Conservation (phyloP, 2,888 invertebrate species). For the Drosophila niveifrons region DNA sequence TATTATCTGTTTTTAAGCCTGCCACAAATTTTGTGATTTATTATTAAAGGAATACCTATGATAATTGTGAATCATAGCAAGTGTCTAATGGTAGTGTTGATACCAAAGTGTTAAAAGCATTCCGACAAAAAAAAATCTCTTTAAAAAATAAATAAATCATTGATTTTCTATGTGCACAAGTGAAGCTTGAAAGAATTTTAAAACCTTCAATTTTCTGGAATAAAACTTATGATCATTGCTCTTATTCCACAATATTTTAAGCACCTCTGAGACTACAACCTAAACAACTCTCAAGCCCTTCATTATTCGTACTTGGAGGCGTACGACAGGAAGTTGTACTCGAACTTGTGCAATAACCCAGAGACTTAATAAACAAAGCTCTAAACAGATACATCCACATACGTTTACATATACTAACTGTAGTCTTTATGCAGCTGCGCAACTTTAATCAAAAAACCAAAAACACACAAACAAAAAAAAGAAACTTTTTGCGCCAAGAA, state of each 20-base stretch:
- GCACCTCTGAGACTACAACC: background rate
- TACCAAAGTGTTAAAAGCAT: too few species aligned
- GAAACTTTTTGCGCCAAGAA: constrained; percentile 79
- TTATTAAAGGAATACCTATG: too few species aligned
- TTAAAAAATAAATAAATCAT: too few species aligned
- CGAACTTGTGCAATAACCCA: constrained; percentile 63
- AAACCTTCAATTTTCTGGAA: background rate
- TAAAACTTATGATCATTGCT: background rate
- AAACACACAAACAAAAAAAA: constrained; percentile 52
- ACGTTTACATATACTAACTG: constrained; percentile 12
- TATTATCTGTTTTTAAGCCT: too few species aligned
- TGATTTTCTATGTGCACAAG: too few species aligned
- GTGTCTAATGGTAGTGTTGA: too few species aligned
- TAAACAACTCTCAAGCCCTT: too few species aligned
- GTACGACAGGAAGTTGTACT: constrained; percentile 65
- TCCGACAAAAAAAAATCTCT: too few species aligned
- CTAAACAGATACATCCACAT: constrained; percentile 12
- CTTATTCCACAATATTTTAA: background rate
- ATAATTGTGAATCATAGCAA: too few species aligned
- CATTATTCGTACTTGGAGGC: constrained; percentile 1
- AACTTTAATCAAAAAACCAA: constrained; percentile 47
- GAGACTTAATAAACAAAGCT: constrained; percentile 41
- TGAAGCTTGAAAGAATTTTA: too few species aligned
- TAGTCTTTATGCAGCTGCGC: constrained; percentile 70
- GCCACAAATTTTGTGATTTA: too few species aligned